Conservation (phyloP, 2,888 invertebrate species). For the Pycnomerus fuliginosus region DNA sequence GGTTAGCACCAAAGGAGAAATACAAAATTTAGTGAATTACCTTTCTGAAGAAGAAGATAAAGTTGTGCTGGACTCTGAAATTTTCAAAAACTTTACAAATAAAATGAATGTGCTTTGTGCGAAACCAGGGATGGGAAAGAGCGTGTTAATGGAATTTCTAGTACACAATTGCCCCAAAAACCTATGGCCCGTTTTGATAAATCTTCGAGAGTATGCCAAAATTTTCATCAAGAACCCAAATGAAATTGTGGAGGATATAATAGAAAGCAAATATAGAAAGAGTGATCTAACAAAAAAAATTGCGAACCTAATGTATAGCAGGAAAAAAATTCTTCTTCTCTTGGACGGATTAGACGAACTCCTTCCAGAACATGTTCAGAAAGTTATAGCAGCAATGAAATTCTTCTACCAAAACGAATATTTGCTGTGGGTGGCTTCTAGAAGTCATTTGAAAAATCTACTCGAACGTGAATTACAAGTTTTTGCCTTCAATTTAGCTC, state of each 20-base stretch:
- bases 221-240: neutral
- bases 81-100: neutral
- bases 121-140: neutral
- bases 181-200: neutral
- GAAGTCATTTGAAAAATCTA: neutral
- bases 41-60: no score
- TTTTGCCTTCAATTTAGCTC: neutral
- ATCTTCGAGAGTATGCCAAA: neutral
- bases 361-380: neutral
- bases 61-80: neutral
- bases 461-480: neutral
- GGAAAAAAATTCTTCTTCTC: neutral
- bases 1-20: no score
- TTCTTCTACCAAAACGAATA: neutral
- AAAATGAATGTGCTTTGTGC: neutral
- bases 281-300: no score
- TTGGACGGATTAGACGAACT: neutral
- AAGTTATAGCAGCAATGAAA: neutral
- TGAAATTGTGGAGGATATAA: neutral
- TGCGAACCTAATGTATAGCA: no score
- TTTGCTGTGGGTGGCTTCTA: slow-evolving; percentile 1
- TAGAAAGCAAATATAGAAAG: neutral
- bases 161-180: neutral
- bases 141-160: neutral
- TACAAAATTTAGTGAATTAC: no score